phyloP scores from a whole-genome alignment of 1,140 invertebrate genomes.

The Cotesia vestalis region DNA sequence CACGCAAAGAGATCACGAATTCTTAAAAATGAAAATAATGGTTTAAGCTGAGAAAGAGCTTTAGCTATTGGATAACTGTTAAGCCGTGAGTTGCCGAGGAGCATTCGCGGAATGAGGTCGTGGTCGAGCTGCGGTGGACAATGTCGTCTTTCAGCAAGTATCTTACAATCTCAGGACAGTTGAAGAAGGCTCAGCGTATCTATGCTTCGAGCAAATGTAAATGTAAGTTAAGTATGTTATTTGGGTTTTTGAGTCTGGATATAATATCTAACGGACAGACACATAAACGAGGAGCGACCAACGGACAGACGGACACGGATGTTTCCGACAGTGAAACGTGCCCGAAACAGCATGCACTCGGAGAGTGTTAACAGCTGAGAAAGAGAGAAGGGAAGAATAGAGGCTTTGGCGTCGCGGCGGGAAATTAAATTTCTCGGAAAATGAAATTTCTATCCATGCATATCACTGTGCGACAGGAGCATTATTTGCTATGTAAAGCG shows the following conservation, averaged over 20 bases:
- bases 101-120: constrained; percentile 38
- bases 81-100: constrained; percentile 12
- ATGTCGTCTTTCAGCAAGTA: constrained; percentile 50
- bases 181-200: constrained; percentile 26
- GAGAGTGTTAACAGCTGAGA: background rate
- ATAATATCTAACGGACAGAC: constrained; percentile 2
- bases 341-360: background rate
- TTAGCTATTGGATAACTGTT: background rate
- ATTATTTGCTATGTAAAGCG: background rate
- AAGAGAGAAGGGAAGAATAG: too few relatives aligned
- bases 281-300: background rate
- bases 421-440: constrained; percentile 23
- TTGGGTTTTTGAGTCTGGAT: background rate
- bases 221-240: constrained; percentile 4
- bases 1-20: constrained; percentile 27
- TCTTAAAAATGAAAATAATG: constrained; percentile 10
- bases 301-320: background rate
- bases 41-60: constrained; percentile 6
- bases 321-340: constrained; percentile 19
- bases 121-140: constrained; percentile 45
- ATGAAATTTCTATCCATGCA: constrained; percentile 17
- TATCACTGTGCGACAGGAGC: background rate
- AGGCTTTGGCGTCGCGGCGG: background rate
- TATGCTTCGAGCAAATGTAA: constrained; percentile 44
- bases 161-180: constrained; percentile 38